Conservation (phyloP, 1,140 invertebrate species). For the Scylla paramamosain region DNA sequence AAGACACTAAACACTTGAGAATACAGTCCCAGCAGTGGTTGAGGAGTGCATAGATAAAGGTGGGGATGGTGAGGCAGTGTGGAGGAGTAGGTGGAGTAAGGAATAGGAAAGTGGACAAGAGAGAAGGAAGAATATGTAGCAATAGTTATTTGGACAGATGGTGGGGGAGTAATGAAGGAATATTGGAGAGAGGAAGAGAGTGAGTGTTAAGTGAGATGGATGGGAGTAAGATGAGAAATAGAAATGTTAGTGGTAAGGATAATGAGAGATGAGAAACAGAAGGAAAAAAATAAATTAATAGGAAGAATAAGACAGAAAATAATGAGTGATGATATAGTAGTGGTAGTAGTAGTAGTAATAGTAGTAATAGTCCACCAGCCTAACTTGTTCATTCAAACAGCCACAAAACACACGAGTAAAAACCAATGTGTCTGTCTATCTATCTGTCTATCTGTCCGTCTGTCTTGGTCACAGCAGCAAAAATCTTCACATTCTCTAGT, state of each 20-base stretch:
- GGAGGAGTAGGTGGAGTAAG: not conserved
- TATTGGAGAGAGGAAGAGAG: too few relatives aligned
- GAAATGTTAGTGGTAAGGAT: too few relatives aligned
- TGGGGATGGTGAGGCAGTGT: not conserved
- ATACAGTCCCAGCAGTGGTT: too few relatives aligned
- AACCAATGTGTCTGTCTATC: conserved; percentile 30
- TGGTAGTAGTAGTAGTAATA: not conserved
- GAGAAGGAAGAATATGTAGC: too few relatives aligned
- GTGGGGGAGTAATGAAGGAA: too few relatives aligned
- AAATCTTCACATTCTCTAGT: too few relatives aligned
- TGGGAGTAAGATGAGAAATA: not conserved
- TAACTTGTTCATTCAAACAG: conserved; percentile 36
- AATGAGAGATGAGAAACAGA: not conserved
- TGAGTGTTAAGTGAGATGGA: not conserved
- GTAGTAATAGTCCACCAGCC: not conserved
- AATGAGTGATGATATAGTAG: not conserved
- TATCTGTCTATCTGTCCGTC: not conserved
- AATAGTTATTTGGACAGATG: too few relatives aligned
- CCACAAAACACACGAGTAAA: conserved; percentile 65
- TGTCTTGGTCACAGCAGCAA: not conserved
- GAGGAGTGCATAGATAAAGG: not conserved
- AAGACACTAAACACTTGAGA: too few relatives aligned
- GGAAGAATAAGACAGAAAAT: too few relatives aligned
- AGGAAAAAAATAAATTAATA: not conserved
- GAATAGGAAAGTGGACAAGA: too few relatives aligned